Percentiles rank a stretch among this genome's conserved stretches.
Conservation (phyloP, 2,797 vertebrate species). For the Natrix natrix region DNA sequence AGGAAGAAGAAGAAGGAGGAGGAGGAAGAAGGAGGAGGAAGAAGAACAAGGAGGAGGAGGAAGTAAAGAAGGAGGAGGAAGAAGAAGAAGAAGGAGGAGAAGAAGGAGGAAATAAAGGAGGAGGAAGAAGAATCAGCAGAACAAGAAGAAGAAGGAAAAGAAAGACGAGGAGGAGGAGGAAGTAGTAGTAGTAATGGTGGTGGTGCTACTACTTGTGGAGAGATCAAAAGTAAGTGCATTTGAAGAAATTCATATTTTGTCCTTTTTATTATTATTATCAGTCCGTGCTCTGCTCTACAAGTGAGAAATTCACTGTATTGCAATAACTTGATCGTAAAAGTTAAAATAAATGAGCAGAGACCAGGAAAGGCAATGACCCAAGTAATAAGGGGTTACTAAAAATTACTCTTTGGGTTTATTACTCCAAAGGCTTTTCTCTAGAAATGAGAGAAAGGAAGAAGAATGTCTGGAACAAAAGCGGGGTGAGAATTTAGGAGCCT, state of each 20-base stretch:
- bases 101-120: no score
- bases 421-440: not conserved
- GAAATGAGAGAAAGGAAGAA: not conserved
- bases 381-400: not conserved
- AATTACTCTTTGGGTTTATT: not conserved
- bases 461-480: not conserved
- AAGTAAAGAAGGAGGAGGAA: no score
- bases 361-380: not conserved
- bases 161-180: rapidly evolving
- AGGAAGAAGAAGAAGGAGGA: no score
- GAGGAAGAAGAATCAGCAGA: no score
- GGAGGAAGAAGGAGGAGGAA: no score
- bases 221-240: not conserved
- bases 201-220: not conserved
- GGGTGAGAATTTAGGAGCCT: not conserved
- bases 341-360: not conserved
- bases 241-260: not conserved
- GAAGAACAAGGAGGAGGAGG: no score
- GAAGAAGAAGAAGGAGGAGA: no score
- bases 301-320: not conserved
- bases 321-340: not conserved
- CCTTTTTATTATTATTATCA: no score
- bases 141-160: no score
- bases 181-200: no score
- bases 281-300: not conserved